These are phyloP conservation scores for Triplophysa bombifrons DNA, from an alignment of 2,797 vertebrate genomes.

Conservation along the genomic window DNA sequence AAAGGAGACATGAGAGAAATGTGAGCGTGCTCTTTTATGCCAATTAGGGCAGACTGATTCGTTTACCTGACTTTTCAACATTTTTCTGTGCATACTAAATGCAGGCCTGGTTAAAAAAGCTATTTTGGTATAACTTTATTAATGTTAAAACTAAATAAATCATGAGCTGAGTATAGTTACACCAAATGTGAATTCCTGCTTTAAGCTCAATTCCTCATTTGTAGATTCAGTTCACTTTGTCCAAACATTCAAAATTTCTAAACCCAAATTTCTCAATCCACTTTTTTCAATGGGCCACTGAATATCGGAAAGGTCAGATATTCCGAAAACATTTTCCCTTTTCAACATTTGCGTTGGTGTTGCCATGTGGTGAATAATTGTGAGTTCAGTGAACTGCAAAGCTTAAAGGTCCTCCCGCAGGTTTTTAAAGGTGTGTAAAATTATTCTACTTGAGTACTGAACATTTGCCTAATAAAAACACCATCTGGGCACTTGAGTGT, in stretches of 20 bases:
- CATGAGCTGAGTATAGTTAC: not conserved
- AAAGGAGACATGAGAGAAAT: constrained; percentile 69
- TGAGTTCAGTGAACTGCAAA: constrained; percentile 55
- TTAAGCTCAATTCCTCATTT: not conserved
- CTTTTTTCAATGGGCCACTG: not conserved
- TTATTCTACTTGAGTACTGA: constrained; percentile 71
- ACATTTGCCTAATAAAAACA: constrained; percentile 74
- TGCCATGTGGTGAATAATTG: constrained; percentile 53
- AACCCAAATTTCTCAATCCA: not conserved
- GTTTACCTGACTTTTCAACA: constrained; percentile 46
- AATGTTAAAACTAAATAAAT: constrained; percentile 19
- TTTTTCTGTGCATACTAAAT: constrained; percentile 41
- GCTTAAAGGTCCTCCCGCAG: constrained; percentile 60
- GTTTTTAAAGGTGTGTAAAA: constrained; percentile 63
- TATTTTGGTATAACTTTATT: constrained; percentile 21
- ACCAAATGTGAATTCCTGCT: not conserved
- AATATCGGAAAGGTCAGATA: not conserved
- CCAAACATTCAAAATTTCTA: constrained; percentile 20
- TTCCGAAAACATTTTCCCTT: constrained; percentile 54
- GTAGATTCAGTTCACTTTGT: constrained; percentile 6
- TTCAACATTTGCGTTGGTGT: constrained; percentile 62
- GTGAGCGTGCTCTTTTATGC: constrained; percentile 64
- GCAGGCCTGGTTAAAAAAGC: not conserved
- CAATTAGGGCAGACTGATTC: constrained; percentile 63
- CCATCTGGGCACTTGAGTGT: constrained; percentile 73